Evolutionary conservation across 2,797 vertebrate species (phyloP).

Genomic region (Coregonus ussuriensis): DNA sequence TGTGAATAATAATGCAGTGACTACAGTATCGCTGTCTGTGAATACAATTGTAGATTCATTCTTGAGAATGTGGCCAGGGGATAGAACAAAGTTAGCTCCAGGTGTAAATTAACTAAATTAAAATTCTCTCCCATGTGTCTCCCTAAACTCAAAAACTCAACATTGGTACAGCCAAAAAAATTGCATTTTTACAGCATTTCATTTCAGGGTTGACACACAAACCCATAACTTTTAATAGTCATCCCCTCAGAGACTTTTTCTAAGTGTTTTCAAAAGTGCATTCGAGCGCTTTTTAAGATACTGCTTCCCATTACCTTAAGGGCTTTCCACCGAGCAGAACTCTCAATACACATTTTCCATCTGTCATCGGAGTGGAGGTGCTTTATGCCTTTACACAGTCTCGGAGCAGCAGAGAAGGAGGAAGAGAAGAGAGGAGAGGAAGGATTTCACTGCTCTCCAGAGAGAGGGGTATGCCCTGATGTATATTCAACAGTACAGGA

Average conservation of each 20-base stretch:
- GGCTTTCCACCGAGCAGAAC: conserved; percentile 34
- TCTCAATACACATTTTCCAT: conserved; percentile 41
- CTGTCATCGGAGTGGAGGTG: conserved; percentile 45
- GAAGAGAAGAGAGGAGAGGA: neutral
- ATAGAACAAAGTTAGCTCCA: neutral
- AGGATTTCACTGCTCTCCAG: conserved; percentile 49
- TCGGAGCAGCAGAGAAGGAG: conserved; percentile 35
- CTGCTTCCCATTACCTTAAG: conserved; percentile 40
- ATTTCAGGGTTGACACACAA: neutral
- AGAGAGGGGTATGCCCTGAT: conserved; percentile 61
- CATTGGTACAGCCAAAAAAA: neutral
- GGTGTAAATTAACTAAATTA: conserved; percentile 35
- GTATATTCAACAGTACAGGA: conserved; percentile 72
- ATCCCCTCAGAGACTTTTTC: conserved; percentile 23
- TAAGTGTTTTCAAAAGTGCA: conserved; percentile 22
- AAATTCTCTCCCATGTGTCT: conserved; percentile 37
- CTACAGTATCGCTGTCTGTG: conserved; percentile 14
- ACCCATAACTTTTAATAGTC: conserved; percentile 15
- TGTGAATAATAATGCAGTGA: conserved; percentile 7
- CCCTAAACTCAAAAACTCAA: conserved; percentile 9
- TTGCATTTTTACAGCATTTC: conserved; percentile 16
- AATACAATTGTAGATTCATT: conserved; percentile 4
- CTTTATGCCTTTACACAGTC: conserved; percentile 43
- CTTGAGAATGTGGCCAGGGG: conserved; percentile 19
- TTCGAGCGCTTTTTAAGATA: conserved; percentile 36